A percentile compares a stretch with the other conserved stretches of the same genome.
These are phyloP conservation scores for Pemphigus obesinymphae DNA, from an alignment of 1,140 invertebrate species.

Conservation along the genomic window DNA sequence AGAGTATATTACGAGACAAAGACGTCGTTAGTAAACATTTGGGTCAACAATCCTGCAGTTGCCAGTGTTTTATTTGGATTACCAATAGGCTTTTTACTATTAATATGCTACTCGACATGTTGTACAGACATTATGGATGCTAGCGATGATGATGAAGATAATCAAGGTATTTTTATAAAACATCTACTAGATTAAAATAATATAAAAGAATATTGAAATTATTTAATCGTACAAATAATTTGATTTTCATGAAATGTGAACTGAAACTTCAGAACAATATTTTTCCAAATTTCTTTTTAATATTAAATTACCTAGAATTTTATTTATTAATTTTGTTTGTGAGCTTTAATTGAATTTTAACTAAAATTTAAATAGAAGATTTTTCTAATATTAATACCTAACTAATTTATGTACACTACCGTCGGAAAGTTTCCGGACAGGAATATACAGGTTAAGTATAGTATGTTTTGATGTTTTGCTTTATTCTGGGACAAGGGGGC, in stretches of 20 bases:
- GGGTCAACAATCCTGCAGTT: conserved; percentile 83
- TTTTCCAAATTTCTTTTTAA: no score
- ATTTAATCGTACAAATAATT: neutral
- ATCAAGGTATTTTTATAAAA: conserved; percentile 43
- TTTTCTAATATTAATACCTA: no score
- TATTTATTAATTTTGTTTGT: no score
- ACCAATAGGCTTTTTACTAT: conserved; percentile 82
- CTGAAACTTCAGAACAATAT: neutral
- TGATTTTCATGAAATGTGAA: neutral
- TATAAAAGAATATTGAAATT: neutral
- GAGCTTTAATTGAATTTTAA: no score
- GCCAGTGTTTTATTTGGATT: conserved; percentile 82
- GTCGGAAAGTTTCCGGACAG: no score
- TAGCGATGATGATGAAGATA: conserved; percentile 72
- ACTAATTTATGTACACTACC: no score
- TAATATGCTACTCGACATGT: conserved; percentile 90
- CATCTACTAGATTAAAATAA: conserved; percentile 13
- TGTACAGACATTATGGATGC: conserved; percentile 90
- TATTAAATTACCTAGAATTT: no score
- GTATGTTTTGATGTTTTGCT: no score
- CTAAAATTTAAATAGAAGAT: no score
- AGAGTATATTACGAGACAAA: conserved; percentile 72
- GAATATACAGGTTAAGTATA: no score
- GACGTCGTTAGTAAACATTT: conserved; percentile 74
- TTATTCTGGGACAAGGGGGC: no score